Evolutionary conservation across 2,888 invertebrate species (phyloP), one percentile per base, ranked within the genome.

Genomic region (Chrysolina oricalcia): DNA sequence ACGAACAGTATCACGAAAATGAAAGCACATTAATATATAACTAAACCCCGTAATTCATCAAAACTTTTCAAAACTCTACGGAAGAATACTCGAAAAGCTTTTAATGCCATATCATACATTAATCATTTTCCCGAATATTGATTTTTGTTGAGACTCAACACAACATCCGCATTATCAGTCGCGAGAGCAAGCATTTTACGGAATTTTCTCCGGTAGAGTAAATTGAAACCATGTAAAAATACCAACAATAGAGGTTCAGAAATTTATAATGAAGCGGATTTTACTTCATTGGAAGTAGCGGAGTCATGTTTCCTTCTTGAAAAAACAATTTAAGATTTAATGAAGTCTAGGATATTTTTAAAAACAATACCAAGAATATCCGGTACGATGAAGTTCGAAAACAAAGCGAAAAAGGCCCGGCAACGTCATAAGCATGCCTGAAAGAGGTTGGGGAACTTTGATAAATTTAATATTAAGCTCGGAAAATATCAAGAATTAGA

Each of bases 51-150:
- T 46, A n/a, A 15, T 56, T 56, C 56, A 56, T 59, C n/a, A n/a
- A 27, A 59, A 59, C 27, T 59, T 59, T 59, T 35, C 9, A 9
- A 35, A 35, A 59, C 15, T 59, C 17, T 15, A 2, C 27, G 59
- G 23, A 59, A 59, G 59, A 59, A 59, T 59, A 23, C 35, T 59
- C n/a, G 0, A 27, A 4, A 0, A 35, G 59, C 59, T 59, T 59
- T 59, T 27, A n/a, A 59, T 59, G 17, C n/a, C 27, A 35, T 59
- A 59, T 59, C 59, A 59, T n/a, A 59, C 35, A 59, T 59, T 59
- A 59, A 59, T 59, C 59, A 59, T 17, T 59, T 35, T 6, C 8
- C 15, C 19, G 13, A 35, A 35, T 27, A 59, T 59, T 59, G 59
- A 59, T 59, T 59, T 59, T 17, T 10, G 59, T n/a, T n/a, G 59